Conservation (phyloP, 2,113 vertebrate species). For the Pontoporia blainvillei region DNA sequence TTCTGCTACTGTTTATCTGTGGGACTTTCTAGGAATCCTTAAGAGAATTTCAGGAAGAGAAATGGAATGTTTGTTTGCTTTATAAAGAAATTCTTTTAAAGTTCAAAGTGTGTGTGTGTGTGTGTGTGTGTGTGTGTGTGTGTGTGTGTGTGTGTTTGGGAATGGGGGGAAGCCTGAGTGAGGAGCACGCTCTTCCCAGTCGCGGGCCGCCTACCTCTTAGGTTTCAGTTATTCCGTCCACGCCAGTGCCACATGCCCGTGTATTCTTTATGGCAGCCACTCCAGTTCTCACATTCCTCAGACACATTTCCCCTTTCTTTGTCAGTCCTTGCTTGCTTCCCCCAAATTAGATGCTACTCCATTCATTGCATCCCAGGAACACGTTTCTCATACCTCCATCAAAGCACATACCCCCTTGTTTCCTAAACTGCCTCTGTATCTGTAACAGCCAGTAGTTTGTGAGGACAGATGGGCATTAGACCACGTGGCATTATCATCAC, state of each 20-base stretch:
- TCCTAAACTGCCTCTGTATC: background rate
- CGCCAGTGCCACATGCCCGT: fast-evolving
- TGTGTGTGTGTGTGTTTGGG: too few relatives aligned
- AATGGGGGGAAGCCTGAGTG: too few relatives aligned
- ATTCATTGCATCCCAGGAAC: background rate
- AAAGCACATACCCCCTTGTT: fast-evolving
- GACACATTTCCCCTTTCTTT: background rate
- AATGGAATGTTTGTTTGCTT: slow-evolving; percentile 9
- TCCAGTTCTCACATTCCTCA: background rate
- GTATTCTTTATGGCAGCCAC: background rate
- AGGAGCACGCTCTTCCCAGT: background rate
- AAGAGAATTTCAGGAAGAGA: background rate
- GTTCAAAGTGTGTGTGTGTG: background rate
- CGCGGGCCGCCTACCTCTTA: background rate
- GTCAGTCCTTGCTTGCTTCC: background rate
- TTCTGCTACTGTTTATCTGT: background rate
- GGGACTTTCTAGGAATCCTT: background rate
- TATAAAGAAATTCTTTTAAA: background rate
- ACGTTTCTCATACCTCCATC: background rate
- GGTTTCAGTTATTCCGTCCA: background rate
- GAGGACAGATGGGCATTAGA: background rate
- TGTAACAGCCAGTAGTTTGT: background rate
- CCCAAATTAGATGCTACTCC: background rate
- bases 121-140: background rate
- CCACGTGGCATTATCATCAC: too few relatives aligned